A percentile compares a stretch with the other conserved stretches of the same genome.
These are phyloP conservation scores for Patella depressa DNA, from an alignment of 2,888 invertebrate species.

Conservation along the genomic window DNA sequence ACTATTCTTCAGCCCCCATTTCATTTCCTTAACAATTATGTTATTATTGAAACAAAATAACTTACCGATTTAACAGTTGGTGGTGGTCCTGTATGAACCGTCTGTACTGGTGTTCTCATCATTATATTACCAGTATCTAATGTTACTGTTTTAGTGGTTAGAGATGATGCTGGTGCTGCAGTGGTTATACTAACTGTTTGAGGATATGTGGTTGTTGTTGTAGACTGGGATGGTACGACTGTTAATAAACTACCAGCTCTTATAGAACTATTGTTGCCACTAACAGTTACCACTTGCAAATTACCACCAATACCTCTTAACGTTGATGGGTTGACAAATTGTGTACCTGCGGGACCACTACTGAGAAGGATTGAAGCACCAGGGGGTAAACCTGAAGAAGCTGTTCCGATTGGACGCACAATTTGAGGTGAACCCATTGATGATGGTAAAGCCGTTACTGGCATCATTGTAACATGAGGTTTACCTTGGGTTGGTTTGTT, in stretches of 20 bases:
- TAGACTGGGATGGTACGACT: conserved; percentile 26
- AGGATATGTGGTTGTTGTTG: conserved; percentile 16
- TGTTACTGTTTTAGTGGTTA: conserved; percentile 14
- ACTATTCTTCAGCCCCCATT: too few species aligned
- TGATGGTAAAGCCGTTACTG: conserved; percentile 14
- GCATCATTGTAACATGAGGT: conserved; percentile 20
- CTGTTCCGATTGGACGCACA: conserved; percentile 31
- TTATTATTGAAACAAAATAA: not conserved
- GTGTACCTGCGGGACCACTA: conserved; percentile 36
- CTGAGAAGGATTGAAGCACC: conserved; percentile 40
- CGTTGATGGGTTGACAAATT: conserved; percentile 27
- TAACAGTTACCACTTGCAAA: conserved; percentile 21
- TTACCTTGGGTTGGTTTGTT: conserved; percentile 18
- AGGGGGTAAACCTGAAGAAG: conserved; percentile 20
- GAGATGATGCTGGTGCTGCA: conserved; percentile 16
- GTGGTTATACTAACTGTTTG: conserved; percentile 18
- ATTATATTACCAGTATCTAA: not conserved
- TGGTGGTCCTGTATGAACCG: not conserved
- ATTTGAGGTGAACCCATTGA: conserved; percentile 29
- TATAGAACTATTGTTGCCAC: conserved; percentile 42
- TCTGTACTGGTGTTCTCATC: conserved; percentile 3
- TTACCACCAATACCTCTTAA: conserved; percentile 31
- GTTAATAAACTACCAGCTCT: conserved; percentile 45
- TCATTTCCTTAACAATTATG: too few species aligned
- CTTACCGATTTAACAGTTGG: not conserved